Evolutionary conservation across 2,797 vertebrate genomes (phyloP).

Genomic region (Melanotaenia pygmaea): DNA sequence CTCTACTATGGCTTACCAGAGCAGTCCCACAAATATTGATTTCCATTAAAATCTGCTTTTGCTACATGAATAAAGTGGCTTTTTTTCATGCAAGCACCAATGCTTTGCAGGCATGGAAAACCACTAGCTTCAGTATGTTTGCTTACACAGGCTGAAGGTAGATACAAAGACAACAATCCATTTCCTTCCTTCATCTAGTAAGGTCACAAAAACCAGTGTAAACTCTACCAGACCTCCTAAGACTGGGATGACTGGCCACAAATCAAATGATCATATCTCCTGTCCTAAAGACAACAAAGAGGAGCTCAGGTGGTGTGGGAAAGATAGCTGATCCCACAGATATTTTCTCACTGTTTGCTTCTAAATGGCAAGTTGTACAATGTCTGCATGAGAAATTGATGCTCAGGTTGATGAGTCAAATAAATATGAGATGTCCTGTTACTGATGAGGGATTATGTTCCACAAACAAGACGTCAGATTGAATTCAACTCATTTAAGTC

Average conservation of each 20-base stretch:
- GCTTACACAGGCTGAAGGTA: slow-evolving; percentile 58
- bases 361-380: slow-evolving; percentile 42
- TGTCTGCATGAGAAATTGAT: slow-evolving; percentile 34
- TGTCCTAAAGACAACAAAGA: slow-evolving; percentile 66
- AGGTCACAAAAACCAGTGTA: slow-evolving; percentile 57
- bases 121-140: slow-evolving; percentile 51
- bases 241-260: slow-evolving; percentile 56
- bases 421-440: slow-evolving; percentile 36
- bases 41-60: slow-evolving; percentile 26
- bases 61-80: slow-evolving; percentile 36
- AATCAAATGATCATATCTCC: slow-evolving; percentile 68
- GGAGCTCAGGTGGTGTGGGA: slow-evolving; percentile 61
- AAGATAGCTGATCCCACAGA: slow-evolving; percentile 54
- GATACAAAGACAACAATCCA: slow-evolving; percentile 72
- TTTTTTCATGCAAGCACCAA: slow-evolving; percentile 33
- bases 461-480: neutral
- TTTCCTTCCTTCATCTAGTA: slow-evolving; percentile 55
- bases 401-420: slow-evolving; percentile 28
- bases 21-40: slow-evolving; percentile 51
- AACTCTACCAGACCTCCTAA: slow-evolving; percentile 47
- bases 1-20: slow-evolving; percentile 13
- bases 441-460: slow-evolving; percentile 24
- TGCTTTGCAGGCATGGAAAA: slow-evolving; percentile 38
- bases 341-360: slow-evolving; percentile 34
- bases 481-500: neutral